A percentile compares a stretch with the other conserved stretches of the same genome.
phyloP scores from a whole-genome alignment of 2,113 vertebrate genomes.

The Lycocorax pyrrhopterus region DNA sequence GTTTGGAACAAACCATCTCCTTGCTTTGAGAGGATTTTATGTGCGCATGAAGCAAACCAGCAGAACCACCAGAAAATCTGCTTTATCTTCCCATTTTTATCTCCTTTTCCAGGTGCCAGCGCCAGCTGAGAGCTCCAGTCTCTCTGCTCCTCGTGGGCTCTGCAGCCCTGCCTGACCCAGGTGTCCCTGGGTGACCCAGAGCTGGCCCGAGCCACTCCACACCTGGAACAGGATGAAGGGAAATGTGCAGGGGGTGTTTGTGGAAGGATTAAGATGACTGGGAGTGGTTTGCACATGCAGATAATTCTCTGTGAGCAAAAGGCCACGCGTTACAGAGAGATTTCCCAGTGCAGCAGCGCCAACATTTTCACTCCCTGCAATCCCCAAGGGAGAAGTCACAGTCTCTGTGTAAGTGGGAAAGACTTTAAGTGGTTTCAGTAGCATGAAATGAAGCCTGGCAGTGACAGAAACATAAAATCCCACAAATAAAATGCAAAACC shows the following conservation, averaged over 20 bases:
- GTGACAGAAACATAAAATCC: background rate
- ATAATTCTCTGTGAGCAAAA: background rate
- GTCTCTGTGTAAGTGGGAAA: background rate
- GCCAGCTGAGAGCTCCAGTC: background rate
- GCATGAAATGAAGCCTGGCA: background rate
- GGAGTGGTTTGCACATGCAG: background rate
- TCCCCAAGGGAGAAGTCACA: background rate
- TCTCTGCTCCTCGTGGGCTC: background rate
- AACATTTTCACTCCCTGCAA: background rate
- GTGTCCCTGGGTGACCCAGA: background rate
- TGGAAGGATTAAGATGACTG: background rate
- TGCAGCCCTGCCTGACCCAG: background rate
- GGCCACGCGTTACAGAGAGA: background rate
- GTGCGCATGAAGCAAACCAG: background rate
- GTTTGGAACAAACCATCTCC: background rate
- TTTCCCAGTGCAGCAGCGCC: background rate
- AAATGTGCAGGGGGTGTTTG: background rate
- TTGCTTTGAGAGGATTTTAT: background rate
- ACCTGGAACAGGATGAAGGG: background rate
- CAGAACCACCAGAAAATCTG: background rate
- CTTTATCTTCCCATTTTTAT: background rate
- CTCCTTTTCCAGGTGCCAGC: background rate
- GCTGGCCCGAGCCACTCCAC: background rate
- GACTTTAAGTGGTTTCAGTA: background rate
- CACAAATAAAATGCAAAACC: background rate